Evolutionary conservation across 2,113 vertebrate species (phyloP).

Genomic region (Nettapus auritus): DNA sequence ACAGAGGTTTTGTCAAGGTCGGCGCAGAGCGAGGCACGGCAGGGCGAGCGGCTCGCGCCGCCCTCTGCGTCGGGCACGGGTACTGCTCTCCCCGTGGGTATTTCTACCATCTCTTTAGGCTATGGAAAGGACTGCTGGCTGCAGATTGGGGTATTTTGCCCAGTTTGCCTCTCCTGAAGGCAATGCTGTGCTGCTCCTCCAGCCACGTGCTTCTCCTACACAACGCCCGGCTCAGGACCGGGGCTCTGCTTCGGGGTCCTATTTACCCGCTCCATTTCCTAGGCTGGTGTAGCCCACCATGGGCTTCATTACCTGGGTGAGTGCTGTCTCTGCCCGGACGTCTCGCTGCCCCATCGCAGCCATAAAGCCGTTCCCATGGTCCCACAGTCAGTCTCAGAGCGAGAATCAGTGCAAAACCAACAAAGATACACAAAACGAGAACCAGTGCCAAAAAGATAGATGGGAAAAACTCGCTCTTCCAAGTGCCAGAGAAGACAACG

Average conservation of each 20-base stretch:
- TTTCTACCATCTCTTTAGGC: not conserved
- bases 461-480: constrained; percentile 1
- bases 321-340: not conserved
- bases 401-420: constrained; percentile 37
- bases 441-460: constrained; percentile 15
- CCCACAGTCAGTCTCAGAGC: constrained; percentile 7
- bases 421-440: not conserved
- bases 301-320: not conserved
- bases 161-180: not conserved
- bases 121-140: not conserved
- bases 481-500: constrained; percentile 48
- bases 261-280: not conserved
- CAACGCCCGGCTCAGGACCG: accelerated
- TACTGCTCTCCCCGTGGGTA: not conserved
- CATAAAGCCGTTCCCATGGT: constrained; percentile 41
- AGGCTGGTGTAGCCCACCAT: not conserved
- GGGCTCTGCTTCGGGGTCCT: not conserved
- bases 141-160: not conserved
- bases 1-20: accelerated
- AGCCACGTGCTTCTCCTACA: accelerated
- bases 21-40: accelerated
- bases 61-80: accelerated
- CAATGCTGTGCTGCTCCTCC: not conserved
- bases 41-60: not conserved
- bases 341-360: not conserved